These are phyloP conservation scores for Peromyscus nudipes DNA, from an alignment of 2,797 vertebrate genomes.

Conservation along the genomic window DNA sequence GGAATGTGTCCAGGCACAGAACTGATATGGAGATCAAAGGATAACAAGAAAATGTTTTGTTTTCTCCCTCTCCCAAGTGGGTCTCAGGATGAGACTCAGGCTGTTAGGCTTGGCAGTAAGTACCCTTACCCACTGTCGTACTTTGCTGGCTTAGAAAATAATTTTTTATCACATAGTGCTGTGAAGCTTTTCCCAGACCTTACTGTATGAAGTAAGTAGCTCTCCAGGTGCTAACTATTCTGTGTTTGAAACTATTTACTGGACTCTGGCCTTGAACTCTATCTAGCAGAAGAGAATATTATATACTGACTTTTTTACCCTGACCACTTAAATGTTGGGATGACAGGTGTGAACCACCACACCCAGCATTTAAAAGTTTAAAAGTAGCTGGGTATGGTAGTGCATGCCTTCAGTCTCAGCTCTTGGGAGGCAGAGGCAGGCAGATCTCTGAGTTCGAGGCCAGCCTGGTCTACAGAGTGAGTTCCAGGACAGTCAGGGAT, in stretches of 20 bases:
- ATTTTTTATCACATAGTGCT: neutral
- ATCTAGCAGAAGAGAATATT: neutral
- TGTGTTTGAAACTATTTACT: neutral
- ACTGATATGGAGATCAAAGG: neutral
- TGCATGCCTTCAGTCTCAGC: neutral
- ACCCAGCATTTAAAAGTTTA: neutral
- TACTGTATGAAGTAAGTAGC: neutral
- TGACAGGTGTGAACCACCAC: neutral
- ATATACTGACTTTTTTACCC: neutral
- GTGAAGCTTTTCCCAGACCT: conserved; percentile 17
- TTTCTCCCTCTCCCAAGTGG: neutral
- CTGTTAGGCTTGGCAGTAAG: neutral
- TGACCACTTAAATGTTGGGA: neutral
- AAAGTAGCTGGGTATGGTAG: neutral
- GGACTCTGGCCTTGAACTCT: neutral
- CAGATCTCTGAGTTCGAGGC: neutral
- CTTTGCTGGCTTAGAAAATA: neutral
- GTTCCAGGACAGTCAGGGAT: neutral
- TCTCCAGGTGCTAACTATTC: neutral
- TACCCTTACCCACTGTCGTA: neutral
- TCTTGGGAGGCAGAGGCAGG: neutral
- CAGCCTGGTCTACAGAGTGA: neutral
- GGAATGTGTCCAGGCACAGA: neutral
- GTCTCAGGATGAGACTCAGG: neutral
- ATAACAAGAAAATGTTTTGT: too few relatives aligned